These are phyloP conservation scores for Empidonax traillii DNA, from an alignment of 2,113 vertebrate genomes.

Conservation along the genomic window DNA sequence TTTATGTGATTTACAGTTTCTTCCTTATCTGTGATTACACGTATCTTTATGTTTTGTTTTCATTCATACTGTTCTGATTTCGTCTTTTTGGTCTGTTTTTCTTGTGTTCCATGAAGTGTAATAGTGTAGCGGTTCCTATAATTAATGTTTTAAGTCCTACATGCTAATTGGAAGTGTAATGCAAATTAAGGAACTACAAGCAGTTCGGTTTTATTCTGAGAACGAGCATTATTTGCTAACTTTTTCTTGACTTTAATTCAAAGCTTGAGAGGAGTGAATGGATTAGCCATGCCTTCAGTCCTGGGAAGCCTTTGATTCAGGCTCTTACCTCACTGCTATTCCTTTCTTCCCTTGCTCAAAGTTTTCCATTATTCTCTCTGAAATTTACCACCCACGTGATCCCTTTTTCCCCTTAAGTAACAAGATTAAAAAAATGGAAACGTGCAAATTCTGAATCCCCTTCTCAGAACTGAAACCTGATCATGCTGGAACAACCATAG, in stretches of 20 bases:
- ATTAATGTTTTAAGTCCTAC: not conserved
- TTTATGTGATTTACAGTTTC: not conserved
- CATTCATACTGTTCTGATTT: not conserved
- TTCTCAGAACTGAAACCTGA: not conserved
- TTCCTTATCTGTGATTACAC: not conserved
- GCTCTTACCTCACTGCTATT: not conserved
- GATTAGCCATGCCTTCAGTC: not conserved
- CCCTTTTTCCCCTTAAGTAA: not conserved
- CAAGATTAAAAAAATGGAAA: not conserved
- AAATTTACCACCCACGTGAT: not conserved
- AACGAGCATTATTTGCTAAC: not conserved
- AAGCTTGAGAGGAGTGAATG: not conserved
- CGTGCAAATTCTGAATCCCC: not conserved
- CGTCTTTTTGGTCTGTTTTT: rapidly evolving
- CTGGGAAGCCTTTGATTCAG: not conserved
- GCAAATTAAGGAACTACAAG: not conserved
- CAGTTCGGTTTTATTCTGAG: not conserved
- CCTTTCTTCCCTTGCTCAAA: not conserved
- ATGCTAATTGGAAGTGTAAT: not conserved
- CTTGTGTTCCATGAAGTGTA: not conserved
- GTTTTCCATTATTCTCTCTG: not conserved
- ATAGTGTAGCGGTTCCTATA: not conserved
- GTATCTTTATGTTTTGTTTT: not conserved
- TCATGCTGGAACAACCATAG: not conserved
- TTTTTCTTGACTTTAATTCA: not conserved